Base-by-base conservation (phyloP, 2,888 invertebrate species). In the Yponomeuta evonymella region DNA sequence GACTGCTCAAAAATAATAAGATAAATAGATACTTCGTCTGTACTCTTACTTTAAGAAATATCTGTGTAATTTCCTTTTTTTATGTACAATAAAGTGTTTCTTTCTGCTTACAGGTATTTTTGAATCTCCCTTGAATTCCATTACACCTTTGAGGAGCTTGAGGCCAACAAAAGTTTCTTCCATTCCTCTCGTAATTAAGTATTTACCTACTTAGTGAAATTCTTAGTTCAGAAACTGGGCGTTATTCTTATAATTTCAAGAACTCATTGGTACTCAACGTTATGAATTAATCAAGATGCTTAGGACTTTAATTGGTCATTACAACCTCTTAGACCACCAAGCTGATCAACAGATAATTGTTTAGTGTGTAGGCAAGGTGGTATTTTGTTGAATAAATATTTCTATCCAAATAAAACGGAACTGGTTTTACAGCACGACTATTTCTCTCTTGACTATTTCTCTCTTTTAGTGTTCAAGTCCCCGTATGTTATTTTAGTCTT, bases 341-440 rank as follows among this genome's bases (percentile, higher is more conserved):
- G 15, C 15, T 58, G 15, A 58, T 58, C 51, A 58, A 58, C 51
- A 58, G 51, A 58, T 58, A 58, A 58, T 58, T 58, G 15, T 58
- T 58, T 58, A 15, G 51, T 58, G 51, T 58, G 51, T 12, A 58
- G 51, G 51, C 51, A 58, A 58, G 51, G 51, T 12, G 62, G 43
- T 30, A 80, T 83, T 82, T 83, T 82, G 85, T 83, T 11, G n/a
- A 43, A 67, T 81, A 83, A 84, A 86, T 87, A 84, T 87, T 88
- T 89, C 85, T 85, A 84, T 82, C 83, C 85, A 88, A 88, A 88
- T 87, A 84, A 87, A 86, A 84, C 81, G 83, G 74, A 90, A 91
- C 89, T 87, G 76, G 89, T 90, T 72, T 58, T 78, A 77, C 79
- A 79, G 73, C 73, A 75, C 74, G 81, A 84, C n/a, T n/a, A n/a